These are phyloP conservation scores for Speoplatyrhinus poulsoni DNA, from an alignment of 2,113 vertebrate genomes.

Conservation along the genomic window DNA sequence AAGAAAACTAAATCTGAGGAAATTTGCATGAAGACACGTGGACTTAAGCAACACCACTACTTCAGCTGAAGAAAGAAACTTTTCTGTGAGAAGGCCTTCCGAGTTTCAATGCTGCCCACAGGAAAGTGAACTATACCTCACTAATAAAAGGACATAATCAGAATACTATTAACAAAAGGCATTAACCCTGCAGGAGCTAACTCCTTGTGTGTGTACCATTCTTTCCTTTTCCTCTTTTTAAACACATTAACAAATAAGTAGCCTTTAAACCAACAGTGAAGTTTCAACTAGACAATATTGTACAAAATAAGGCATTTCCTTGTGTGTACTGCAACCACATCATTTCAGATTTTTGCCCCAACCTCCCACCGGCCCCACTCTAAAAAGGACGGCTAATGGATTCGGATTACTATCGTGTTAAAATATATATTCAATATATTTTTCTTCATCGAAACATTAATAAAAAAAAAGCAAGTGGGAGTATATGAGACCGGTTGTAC, in stretches of 20 bases:
- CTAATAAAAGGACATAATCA: conserved; percentile 38
- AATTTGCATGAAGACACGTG: conserved; percentile 54
- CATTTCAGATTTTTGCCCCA: conserved; percentile 80
- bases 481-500: conserved; percentile 57
- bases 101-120: conserved; percentile 35
- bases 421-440: conserved; percentile 72
- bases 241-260: conserved; percentile 75
- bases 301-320: conserved; percentile 99
- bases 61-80: conserved; percentile 49
- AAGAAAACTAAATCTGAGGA: conserved; percentile 4
- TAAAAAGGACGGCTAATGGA: conserved; percentile 92
- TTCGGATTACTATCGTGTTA: conserved; percentile 71
- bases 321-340: conserved; percentile 95
- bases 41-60: conserved; percentile 44
- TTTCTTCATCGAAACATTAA: conserved; percentile 67
- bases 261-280: conserved; percentile 89
- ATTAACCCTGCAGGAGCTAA: conserved; percentile 31
- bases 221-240: conserved; percentile 42
- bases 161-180: conserved; percentile 43
- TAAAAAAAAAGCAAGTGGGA: conserved; percentile 63
- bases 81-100: conserved; percentile 17
- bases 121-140: conserved; percentile 27
- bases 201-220: conserved; percentile 50
- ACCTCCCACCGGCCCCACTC: conserved; percentile 38
- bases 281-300: conserved; percentile 94